Base-by-base conservation (phyloP, 1,140 invertebrate genomes). In the Trachelipus rathkii region DNA sequence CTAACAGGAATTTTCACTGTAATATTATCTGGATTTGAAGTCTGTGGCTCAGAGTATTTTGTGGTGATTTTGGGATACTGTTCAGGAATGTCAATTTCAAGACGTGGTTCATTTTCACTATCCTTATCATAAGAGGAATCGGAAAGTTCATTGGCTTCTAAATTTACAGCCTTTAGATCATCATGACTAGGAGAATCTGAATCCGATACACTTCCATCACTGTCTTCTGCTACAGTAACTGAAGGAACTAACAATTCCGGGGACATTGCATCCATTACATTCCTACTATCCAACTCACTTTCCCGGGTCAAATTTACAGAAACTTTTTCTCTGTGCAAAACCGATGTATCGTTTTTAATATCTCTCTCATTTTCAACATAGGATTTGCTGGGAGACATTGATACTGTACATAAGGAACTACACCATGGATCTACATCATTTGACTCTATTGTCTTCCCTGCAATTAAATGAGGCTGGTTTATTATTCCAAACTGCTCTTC, bases 371-470 rank as follows among this genome's bases (percentile, higher is more conserved):
- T 0, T 44, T 71, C 24, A 67, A 21, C 33, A 44, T 8, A 60
- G 10, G 43, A 33, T 44, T 81, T 81, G 66, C 76, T 73, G 21
- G 79, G 79, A 60, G 79, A 81, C 79, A 81, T 81, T 8, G 79
- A 78, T 10, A 81, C 79, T 21, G 74, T 77, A 24, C 79, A 81
- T 43, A 78, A 74, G 43, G 79, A 81, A 19, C 75, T 74, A 77
- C 77, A 81, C 79, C 79, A 81, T 11, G 77, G 74, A 53, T 72
- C 70, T 69, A 53, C 68, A 11, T 44, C 21, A 43, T 46, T 60
- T 44, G 72, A 74, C 43, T 78, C 77, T 15, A 71, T 70, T 50
- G 13, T 7, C 24, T 46, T 44, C 72, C 77, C 23, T 75, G 53
- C 5, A 44, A 46, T 21, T 24, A 43, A 44, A 50, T 66, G 24